phyloP scores from a whole-genome alignment of 2,797 vertebrate species.

The Eleutherodactylus coqui region DNA sequence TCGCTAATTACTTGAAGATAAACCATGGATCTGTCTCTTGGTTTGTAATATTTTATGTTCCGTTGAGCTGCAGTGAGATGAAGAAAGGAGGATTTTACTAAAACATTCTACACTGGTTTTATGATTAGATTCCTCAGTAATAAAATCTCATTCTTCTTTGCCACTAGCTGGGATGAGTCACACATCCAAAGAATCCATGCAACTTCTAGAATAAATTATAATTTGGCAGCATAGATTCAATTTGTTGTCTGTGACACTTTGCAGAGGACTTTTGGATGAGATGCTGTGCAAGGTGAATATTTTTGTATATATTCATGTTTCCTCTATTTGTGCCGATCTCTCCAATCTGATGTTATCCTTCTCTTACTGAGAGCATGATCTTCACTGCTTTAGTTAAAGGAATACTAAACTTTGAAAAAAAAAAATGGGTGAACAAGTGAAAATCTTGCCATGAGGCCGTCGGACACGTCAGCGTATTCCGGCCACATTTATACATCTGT shows the following conservation, averaged over 20 bases:
- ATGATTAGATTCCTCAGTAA: slow-evolving; percentile 49
- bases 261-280: neutral
- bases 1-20: neutral
- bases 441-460: too few relatives aligned
- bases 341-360: neutral
- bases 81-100: slow-evolving; percentile 17
- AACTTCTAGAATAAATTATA: slow-evolving; percentile 43
- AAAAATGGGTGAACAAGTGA: too few relatives aligned
- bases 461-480: too few relatives aligned
- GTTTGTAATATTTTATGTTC: neutral
- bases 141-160: slow-evolving; percentile 35
- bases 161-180: slow-evolving; percentile 53
- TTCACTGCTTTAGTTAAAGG: neutral
- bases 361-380: neutral
- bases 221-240: slow-evolving; percentile 31
- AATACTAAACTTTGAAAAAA: too few relatives aligned
- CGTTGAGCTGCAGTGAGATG: neutral
- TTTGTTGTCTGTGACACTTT: slow-evolving; percentile 29
- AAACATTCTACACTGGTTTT: slow-evolving; percentile 25
- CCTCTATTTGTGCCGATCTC: neutral
- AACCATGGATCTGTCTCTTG: neutral
- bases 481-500: too few relatives aligned
- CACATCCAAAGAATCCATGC: slow-evolving; percentile 16
- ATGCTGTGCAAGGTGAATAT: slow-evolving; percentile 33
- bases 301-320: neutral